These are phyloP conservation scores for Herminia tarsipennalis DNA, from an alignment of 2,888 invertebrate species.

Conservation along the genomic window DNA sequence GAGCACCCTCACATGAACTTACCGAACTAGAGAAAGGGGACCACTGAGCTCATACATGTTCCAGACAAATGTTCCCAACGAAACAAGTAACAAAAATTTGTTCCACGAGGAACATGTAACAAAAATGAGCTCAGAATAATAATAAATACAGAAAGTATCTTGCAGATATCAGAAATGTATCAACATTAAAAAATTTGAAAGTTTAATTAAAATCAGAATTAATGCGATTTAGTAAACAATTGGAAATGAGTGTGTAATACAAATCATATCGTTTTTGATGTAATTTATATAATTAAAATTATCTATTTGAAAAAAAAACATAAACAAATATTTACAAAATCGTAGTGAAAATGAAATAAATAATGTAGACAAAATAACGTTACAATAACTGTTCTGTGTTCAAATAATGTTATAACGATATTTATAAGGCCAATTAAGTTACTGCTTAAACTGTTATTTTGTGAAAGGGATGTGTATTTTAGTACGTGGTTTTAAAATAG, in stretches of 20 bases:
- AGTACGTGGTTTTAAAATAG: neutral
- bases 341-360: too few species aligned
- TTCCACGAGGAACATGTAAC: neutral
- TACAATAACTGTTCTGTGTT: conserved; percentile 54
- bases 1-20: conserved; percentile 88
- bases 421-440: conserved; percentile 47
- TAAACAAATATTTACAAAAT: too few species aligned
- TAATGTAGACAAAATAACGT: conserved; percentile 13
- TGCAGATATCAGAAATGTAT: too few species aligned
- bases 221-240: too few species aligned
- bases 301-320: neutral
- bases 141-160: neutral
- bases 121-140: neutral
- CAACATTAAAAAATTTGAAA: too few species aligned
- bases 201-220: too few species aligned
- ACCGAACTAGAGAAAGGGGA: conserved; percentile 86
- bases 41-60: conserved; percentile 52
- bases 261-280: neutral
- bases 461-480: conserved; percentile 32
- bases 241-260: too few species aligned
- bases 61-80: neutral
- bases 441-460: conserved; percentile 31
- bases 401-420: conserved; percentile 55
- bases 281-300: conserved; percentile 9
- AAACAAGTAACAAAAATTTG: conserved; percentile 1